Evolutionary conservation across 1,140 invertebrate genomes (phyloP), one percentile per base, ranked within the genome.

Genomic region (Helicoverpa armigera): DNA sequence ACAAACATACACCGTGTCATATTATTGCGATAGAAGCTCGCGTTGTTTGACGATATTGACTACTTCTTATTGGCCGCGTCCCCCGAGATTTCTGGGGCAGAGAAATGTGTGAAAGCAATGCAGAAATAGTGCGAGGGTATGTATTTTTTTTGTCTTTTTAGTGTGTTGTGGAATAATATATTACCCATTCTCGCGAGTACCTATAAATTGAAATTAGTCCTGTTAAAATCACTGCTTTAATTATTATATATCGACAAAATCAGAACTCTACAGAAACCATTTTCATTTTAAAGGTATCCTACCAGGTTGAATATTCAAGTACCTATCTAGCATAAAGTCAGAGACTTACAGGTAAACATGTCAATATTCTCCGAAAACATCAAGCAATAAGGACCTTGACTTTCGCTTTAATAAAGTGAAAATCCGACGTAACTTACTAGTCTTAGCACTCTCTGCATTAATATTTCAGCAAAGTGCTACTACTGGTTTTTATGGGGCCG

Each of bases 401-500:
- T 61, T 31, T 5, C 58, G 11, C 43, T 14, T 67, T 48, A 16
- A 67, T 16, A 67, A 48, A 67, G 63, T 48, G 35, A 16, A 43
- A 48, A 67, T 67, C 63, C 63, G 16, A 9, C 10, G 18, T 29
- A 23, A 23, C 10, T 0, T 18, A 50, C n/a, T 69, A 69, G 63
- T 67, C 14, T 69, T 50, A 50, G 65, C 16, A 18, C 16, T 48
- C 16, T 14, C 18, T 14, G 53, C 58, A 61, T 76, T 51, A 76
- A 65, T 63, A 76, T 76, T 63, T 65, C 2, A 76, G 13, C 7
- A 13, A 53, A 50, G 56, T 31, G 58, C 53, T 53, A 63, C 31
- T 73, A 1, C 51, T 60, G 56, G 43, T 63, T 76, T 76, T 76
- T 76, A 76, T 58, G 58, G 16, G 73, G 56, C 29, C 58, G 23